A percentile compares a stretch with the other conserved stretches of the same genome.
Conservation (phyloP, 2,888 invertebrate species). For the Prenolepis imparis region DNA sequence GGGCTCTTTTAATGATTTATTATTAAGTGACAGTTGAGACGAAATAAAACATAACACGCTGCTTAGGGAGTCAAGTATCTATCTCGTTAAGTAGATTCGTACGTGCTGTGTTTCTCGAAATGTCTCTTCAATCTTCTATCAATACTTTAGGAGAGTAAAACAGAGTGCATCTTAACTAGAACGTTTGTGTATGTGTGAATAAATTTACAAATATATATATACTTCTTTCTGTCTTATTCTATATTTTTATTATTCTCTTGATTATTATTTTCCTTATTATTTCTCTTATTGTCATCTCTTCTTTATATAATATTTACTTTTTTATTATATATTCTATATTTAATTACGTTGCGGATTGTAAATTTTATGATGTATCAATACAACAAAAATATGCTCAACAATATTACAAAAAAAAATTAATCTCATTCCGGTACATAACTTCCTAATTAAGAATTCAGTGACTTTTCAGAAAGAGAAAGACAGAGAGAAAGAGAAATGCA, state of each 20-base stretch:
- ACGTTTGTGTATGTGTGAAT: too few relatives aligned
- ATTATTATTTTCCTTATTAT: not conserved
- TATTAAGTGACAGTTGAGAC: slow-evolving; percentile 18
- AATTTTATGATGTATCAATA: not conserved
- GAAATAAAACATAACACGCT: not conserved
- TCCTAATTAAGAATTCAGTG: slow-evolving; percentile 9
- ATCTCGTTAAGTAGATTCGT: slow-evolving; percentile 39
- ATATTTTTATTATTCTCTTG: not conserved
- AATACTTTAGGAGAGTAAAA: not conserved
- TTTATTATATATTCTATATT: not conserved
- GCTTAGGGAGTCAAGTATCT: not conserved
- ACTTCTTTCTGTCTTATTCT: not conserved
- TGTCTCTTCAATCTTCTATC: not conserved
- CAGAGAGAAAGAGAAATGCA: not conserved
- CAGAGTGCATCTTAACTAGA: not conserved
- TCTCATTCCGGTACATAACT: not conserved
- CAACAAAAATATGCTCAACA: not conserved
- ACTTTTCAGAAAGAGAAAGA: not conserved
- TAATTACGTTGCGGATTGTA: not conserved
- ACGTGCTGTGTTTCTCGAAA: not conserved
- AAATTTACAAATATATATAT: not conserved
- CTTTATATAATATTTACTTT: not conserved
- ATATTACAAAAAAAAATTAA: not conserved
- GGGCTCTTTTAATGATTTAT: slow-evolving; percentile 43
- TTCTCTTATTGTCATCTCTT: too few relatives aligned